Evolutionary conservation across 1,140 invertebrate species (phyloP).

Genomic region (Streblospio benedicti): DNA sequence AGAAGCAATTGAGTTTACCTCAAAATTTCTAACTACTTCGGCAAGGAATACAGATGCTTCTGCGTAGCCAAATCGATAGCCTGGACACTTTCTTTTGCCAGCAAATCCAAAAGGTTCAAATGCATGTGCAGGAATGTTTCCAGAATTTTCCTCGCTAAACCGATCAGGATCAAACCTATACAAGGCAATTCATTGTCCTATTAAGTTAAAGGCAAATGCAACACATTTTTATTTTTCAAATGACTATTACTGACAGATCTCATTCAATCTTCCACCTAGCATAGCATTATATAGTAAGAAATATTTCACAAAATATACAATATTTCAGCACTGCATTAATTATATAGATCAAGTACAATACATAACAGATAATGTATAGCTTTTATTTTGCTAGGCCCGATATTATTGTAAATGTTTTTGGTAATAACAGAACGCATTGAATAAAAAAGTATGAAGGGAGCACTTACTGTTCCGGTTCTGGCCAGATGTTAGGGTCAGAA

Average conservation of each 20-base stretch:
- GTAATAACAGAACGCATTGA: not conserved
- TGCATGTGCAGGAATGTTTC: conserved; percentile 21
- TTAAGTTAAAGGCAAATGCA: too few relatives aligned
- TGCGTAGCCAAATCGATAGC: conserved; percentile 29
- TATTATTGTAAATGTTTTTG: too few relatives aligned
- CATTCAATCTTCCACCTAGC: too few relatives aligned
- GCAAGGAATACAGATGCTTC: conserved; percentile 27
- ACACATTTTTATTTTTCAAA: too few relatives aligned
- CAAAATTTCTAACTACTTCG: conserved; percentile 25
- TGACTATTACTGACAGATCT: too few relatives aligned
- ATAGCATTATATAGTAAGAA: not conserved
- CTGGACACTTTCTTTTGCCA: conserved; percentile 39
- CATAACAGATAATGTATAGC: not conserved
- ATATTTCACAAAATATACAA: conserved; percentile 4
- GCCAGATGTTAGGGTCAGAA: conserved; percentile 32
- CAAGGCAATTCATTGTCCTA: too few relatives aligned
- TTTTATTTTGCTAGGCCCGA: too few relatives aligned
- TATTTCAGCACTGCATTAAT: not conserved
- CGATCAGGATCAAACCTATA: conserved; percentile 44
- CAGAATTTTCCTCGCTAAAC: conserved; percentile 28
- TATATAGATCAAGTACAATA: not conserved
- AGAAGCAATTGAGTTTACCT: too few relatives aligned
- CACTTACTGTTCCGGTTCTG: conserved; percentile 34
- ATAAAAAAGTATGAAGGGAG: not conserved
- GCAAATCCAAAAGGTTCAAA: conserved; percentile 43